phyloP scores from a whole-genome alignment of 2,888 invertebrate genomes.

The Epirrhoe alternata region DNA sequence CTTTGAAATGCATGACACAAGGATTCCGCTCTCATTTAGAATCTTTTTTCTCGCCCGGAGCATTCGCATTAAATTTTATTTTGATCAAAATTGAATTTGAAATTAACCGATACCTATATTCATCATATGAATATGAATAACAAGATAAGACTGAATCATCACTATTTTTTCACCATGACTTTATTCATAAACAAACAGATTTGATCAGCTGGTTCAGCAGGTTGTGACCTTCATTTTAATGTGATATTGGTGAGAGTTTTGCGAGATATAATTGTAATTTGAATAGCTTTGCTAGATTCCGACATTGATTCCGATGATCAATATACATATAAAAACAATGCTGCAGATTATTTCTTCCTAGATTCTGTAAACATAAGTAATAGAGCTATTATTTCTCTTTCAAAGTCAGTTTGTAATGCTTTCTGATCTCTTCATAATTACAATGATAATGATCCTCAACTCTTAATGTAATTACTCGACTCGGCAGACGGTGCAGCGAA shows the following conservation, averaged over 20 bases:
- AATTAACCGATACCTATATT: too few species aligned
- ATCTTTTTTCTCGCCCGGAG: too few species aligned
- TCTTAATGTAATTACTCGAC: conserved; percentile 51
- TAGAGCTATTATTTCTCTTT: conserved; percentile 45
- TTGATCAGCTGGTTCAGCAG: conserved; percentile 12
- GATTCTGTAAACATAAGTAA: conserved; percentile 39
- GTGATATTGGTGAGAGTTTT: not conserved
- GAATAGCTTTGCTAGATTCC: not conserved
- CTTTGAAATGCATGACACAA: too few species aligned
- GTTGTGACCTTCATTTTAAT: conserved; percentile 5
- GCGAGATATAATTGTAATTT: not conserved
- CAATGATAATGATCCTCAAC: conserved; percentile 55
- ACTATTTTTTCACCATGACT: conserved; percentile 8
- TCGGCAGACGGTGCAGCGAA: conserved; percentile 47
- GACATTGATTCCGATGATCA: too few species aligned
- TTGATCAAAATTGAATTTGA: not conserved
- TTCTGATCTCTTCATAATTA: conserved; percentile 61
- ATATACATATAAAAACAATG: too few species aligned
- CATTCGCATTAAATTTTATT: too few species aligned
- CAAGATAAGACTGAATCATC: conserved; percentile 19
- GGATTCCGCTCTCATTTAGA: too few species aligned
- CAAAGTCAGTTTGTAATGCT: conserved; percentile 53
- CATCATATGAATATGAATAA: too few species aligned
- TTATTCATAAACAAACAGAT: conserved; percentile 18
- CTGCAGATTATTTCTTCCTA: conserved; percentile 14